A percentile compares a stretch with the other conserved stretches of the same genome.
Conservation (phyloP, 1,140 invertebrate genomes). For the Formica selysi region DNA sequence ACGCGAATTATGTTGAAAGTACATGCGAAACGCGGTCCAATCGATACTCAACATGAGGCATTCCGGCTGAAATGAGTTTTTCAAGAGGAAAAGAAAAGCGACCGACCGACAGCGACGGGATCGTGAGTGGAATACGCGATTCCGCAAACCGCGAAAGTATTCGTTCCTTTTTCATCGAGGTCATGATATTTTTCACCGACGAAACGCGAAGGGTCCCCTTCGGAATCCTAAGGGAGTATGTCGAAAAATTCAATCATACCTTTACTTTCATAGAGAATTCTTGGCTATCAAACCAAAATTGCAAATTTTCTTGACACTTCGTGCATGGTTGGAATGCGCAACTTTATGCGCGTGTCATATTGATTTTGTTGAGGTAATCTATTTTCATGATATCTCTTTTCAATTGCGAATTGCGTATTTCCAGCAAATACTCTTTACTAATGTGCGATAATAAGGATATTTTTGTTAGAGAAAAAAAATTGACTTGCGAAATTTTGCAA, state of each 20-base stretch:
- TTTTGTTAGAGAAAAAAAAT: not conserved
- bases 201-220: not conserved
- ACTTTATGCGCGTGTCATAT: not conserved
- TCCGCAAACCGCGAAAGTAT: slow-evolving; percentile 2
- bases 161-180: not conserved
- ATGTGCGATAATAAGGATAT: not conserved
- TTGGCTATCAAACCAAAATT: not conserved
- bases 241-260: slow-evolving; percentile 45
- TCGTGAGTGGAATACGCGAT: slow-evolving; percentile 7
- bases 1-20: slow-evolving; percentile 21
- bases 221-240: not conserved
- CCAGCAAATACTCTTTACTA: slow-evolving; percentile 8
- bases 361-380: slow-evolving; percentile 4
- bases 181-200: slow-evolving; percentile 13
- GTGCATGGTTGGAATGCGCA: not conserved
- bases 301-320: slow-evolving; percentile 20
- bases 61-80: slow-evolving; percentile 35
- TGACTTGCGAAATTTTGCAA: not conserved
- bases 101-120: not conserved
- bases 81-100: slow-evolving; percentile 24
- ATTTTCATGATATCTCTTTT: not conserved
- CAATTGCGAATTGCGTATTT: slow-evolving; percentile 14
- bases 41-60: slow-evolving; percentile 17
- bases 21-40: not conserved
- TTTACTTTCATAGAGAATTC: not conserved